Conservation (phyloP, 2,113 vertebrate genomes). For the Egretta garzetta region DNA sequence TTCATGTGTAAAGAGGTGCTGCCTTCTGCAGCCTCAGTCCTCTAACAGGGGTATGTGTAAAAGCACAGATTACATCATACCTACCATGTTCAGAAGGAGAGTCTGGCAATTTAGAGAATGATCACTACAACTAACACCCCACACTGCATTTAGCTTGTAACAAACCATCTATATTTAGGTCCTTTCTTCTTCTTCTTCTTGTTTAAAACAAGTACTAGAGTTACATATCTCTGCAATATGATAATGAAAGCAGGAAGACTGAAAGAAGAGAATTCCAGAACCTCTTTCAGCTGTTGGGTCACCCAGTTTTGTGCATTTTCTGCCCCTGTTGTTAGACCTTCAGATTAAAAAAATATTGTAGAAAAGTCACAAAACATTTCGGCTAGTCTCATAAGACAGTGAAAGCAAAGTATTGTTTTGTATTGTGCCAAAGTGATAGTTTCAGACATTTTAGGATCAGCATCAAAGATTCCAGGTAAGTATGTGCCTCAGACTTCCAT, state of each 20-base stretch:
- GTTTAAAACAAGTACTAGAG: neutral
- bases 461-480: neutral
- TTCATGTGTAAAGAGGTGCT: constrained; percentile 87
- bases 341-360: neutral
- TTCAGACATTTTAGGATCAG: neutral
- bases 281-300: neutral
- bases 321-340: neutral
- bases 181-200: neutral
- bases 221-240: neutral
- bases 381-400: neutral
- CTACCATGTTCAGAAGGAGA: neutral
- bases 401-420: neutral
- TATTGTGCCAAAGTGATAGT: neutral
- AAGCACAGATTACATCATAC: neutral
- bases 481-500: neutral
- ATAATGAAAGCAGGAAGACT: neutral
- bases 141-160: neutral
- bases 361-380: neutral
- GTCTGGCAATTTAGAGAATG: neutral
- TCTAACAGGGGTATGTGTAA: constrained; percentile 16
- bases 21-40: constrained; percentile 73
- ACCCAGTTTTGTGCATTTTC: neutral
- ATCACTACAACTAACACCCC: neutral
- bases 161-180: neutral
- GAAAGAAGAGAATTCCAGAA: neutral